Conservation (phyloP, 1,140 invertebrate species). For the Dendroctonus ponderosae region DNA sequence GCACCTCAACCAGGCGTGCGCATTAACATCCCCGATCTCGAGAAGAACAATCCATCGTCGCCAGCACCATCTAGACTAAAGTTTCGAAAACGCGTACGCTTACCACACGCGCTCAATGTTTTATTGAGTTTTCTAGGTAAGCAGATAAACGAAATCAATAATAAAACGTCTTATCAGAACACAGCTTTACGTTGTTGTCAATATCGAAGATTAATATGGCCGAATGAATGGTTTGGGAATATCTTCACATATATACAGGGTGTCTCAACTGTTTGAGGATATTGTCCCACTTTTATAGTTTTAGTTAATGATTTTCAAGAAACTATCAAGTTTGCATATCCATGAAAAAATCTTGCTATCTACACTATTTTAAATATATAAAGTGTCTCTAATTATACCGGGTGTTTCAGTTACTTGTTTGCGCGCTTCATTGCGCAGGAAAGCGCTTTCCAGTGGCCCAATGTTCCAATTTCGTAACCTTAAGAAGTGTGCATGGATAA, state of each 20-base stretch:
- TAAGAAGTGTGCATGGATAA: too few species aligned
- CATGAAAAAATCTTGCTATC: too few species aligned
- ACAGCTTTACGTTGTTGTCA: background rate
- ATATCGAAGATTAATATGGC: background rate
- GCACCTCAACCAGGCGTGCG: slow-evolving; percentile 17
- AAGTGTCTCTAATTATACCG: too few species aligned
- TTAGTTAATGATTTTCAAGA: background rate
- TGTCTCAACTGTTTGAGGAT: background rate
- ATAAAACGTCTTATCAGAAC: slow-evolving; percentile 1
- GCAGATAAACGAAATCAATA: slow-evolving; percentile 1
- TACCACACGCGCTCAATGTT: slow-evolving; percentile 30
- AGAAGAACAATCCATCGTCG: slow-evolving; percentile 29
- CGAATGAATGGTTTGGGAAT: background rate
- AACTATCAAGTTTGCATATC: background rate
- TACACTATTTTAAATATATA: too few species aligned
- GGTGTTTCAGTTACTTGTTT: too few species aligned
- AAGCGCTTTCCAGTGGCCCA: too few species aligned
- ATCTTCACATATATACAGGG: background rate
- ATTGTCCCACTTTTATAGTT: background rate
- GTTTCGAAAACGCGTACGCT: slow-evolving; percentile 21
- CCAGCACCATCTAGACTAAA: slow-evolving; percentile 19
- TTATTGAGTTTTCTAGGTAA: slow-evolving; percentile 39
- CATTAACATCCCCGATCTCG: slow-evolving; percentile 30
- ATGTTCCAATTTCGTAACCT: too few species aligned
- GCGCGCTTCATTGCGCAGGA: too few species aligned